These are phyloP conservation scores for Hyles vespertilio DNA, from an alignment of 1,140 invertebrate genomes.

Conservation along the genomic window DNA sequence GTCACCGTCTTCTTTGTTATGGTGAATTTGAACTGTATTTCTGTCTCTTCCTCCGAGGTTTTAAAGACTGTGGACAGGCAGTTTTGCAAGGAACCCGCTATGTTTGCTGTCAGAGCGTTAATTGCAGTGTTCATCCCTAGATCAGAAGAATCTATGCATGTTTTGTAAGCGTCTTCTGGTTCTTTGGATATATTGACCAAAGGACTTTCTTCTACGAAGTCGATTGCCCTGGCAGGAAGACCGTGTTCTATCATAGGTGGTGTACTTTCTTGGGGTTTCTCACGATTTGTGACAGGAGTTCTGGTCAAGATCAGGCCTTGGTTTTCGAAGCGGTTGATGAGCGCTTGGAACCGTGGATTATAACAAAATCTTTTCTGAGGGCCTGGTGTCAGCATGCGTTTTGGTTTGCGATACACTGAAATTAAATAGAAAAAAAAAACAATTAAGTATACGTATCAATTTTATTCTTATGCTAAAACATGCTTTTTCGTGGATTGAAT, in stretches of 20 bases:
- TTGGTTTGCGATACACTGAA: slow-evolving; percentile 67
- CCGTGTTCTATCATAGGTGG: slow-evolving; percentile 54
- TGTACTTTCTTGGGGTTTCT: slow-evolving; percentile 46
- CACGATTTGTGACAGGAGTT: slow-evolving; percentile 41
- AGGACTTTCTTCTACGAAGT: slow-evolving; percentile 68
- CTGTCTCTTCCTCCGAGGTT: slow-evolving; percentile 61
- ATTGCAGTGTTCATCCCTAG: slow-evolving; percentile 45
- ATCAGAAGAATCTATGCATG: slow-evolving; percentile 44
- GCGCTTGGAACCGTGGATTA: slow-evolving; percentile 70
- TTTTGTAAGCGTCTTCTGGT: slow-evolving; percentile 57
- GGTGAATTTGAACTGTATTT: slow-evolving; percentile 72
- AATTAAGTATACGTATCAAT: too few relatives aligned
- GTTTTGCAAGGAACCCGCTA: slow-evolving; percentile 63
- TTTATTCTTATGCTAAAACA: too few relatives aligned
- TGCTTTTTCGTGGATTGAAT: too few relatives aligned
- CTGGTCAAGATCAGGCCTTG: slow-evolving; percentile 39
- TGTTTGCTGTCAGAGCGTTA: slow-evolving; percentile 50
- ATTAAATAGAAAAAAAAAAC: not conserved
- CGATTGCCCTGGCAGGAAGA: slow-evolving; percentile 61
- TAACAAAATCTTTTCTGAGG: slow-evolving; percentile 47
- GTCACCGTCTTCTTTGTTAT: slow-evolving; percentile 68
- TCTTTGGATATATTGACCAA: slow-evolving; percentile 42
- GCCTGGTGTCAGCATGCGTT: slow-evolving; percentile 64
- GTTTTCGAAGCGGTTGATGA: slow-evolving; percentile 69
- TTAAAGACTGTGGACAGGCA: slow-evolving; percentile 55